phyloP scores from a whole-genome alignment of 2,113 vertebrate species.

The Hippocampus comes region DNA sequence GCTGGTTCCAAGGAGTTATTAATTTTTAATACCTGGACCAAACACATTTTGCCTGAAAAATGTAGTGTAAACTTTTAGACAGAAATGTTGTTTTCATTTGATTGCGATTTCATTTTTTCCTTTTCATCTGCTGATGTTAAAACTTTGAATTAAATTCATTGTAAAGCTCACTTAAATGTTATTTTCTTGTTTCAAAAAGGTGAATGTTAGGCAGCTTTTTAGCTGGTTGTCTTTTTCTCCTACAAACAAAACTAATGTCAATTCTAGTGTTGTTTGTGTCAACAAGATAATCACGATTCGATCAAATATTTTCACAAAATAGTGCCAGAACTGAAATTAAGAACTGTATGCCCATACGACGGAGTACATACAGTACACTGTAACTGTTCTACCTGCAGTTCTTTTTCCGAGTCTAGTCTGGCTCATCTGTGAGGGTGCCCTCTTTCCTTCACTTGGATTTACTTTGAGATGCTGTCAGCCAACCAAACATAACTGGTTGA shows the following conservation, averaged over 20 bases:
- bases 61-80: not conserved
- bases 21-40: conserved; percentile 15
- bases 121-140: conserved; percentile 11
- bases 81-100: conserved; percentile 5
- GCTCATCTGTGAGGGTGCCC: not conserved
- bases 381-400: not conserved
- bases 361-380: not conserved
- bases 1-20: conserved; percentile 8
- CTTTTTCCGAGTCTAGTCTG: not conserved
- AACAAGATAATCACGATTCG: no score
- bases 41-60: conserved; percentile 23
- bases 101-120: conserved; percentile 8
- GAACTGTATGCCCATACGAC: not conserved
- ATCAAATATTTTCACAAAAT: not conserved
- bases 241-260: no score
- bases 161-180: not conserved
- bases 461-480: conserved; percentile 19
- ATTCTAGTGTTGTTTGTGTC: no score
- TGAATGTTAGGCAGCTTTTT: not conserved
- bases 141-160: not conserved
- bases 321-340: not conserved
- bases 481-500: conserved; percentile 12
- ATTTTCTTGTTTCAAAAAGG: not conserved
- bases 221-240: not conserved
- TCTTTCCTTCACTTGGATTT: conserved; percentile 19